Base-by-base conservation (phyloP, 1,140 invertebrate species). In the Drosophila novamexicana region DNA sequence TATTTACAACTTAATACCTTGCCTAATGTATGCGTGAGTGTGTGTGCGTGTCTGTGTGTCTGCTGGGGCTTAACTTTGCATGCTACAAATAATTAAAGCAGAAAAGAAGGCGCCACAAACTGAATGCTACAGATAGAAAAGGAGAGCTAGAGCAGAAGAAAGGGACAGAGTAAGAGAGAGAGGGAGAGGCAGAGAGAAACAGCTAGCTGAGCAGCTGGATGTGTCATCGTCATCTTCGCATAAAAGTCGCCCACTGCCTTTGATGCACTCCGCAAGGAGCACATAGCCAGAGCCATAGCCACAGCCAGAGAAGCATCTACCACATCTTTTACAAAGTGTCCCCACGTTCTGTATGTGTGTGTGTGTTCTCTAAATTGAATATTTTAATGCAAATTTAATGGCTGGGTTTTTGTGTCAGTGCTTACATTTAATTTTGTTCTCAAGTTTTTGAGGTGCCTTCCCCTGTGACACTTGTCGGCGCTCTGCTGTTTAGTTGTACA, bases 311-410 rank as follows among this genome's bases (percentile, higher is more conserved):
- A 36, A 68, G 64, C 75, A 77, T 34, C 79, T 82, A 52, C 74
- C 78, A 73, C 80, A 83, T 64, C 62, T 57, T 16, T n/a, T 61
- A 42, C 40, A 45, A 16, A 37, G 45, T 61, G 10, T 42, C 64
- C 32, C 44, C 12, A 18, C 22, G 40, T 54, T 32, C 56, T 40
- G 29, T 22, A 10, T 29, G 44, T 50, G 18, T 44, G 49, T 54
- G 44, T 44, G 37, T 53, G 29, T 53, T 42, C 61, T 65, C 59
- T 50, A 78, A 85, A 85, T 86, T 85, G 82, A 85, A 85, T 86
- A 85, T 86, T 86, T 86, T 79, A 86, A 85, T 86, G 81, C 79
- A 85, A 85, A 86, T 85, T 85, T 85, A 86, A 85, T 85, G 81
- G 78, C 59, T 75, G 77, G 65, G 75, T 74, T 69, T 81, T 65